Evolutionary conservation across 1,140 invertebrate species (phyloP).

Genomic region (Drosophila setifemur): DNA sequence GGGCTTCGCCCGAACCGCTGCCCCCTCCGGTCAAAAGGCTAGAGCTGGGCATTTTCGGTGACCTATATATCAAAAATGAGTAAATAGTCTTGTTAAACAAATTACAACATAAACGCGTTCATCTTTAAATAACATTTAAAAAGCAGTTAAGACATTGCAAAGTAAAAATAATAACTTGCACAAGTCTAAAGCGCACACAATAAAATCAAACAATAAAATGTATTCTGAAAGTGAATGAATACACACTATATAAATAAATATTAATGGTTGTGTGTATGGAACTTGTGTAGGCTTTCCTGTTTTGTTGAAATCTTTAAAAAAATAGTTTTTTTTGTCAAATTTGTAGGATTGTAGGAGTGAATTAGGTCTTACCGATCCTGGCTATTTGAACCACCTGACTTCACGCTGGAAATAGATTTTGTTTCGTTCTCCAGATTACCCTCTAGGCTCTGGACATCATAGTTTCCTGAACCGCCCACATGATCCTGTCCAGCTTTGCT

Average conservation of each 20-base stretch:
- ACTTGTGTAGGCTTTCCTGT: conserved; percentile 28
- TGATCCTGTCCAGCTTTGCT: conserved; percentile 54
- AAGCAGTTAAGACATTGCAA: conserved; percentile 28
- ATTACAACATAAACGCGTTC: conserved; percentile 1
- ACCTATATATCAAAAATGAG: conserved; percentile 40
- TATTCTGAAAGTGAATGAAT: conserved; percentile 24
- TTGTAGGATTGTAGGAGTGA: not conserved
- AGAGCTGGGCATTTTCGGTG: conserved; percentile 68
- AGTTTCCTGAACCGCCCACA: conserved; percentile 27
- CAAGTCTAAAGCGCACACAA: conserved; percentile 29
- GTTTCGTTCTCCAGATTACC: conserved; percentile 90
- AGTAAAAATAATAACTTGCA: not conserved
- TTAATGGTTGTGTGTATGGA: conserved; percentile 4
- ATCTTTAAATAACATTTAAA: not conserved
- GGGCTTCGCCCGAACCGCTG: conserved; percentile 55
- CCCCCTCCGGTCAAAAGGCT: conserved; percentile 55
- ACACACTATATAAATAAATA: conserved; percentile 1
- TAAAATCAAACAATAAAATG: conserved; percentile 7
- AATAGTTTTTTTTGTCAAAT: not conserved
- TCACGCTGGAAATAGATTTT: conserved; percentile 86
- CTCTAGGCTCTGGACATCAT: conserved; percentile 67
- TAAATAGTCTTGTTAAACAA: conserved; percentile 46
- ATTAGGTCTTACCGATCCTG: conserved; percentile 83
- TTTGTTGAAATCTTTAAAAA: not conserved
- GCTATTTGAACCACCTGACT: conserved; percentile 86